Evolutionary conservation across 2,113 vertebrate genomes (phyloP), one percentile per base, ranked within the genome.

Genomic region (Pyxicephalus adspersus): DNA sequence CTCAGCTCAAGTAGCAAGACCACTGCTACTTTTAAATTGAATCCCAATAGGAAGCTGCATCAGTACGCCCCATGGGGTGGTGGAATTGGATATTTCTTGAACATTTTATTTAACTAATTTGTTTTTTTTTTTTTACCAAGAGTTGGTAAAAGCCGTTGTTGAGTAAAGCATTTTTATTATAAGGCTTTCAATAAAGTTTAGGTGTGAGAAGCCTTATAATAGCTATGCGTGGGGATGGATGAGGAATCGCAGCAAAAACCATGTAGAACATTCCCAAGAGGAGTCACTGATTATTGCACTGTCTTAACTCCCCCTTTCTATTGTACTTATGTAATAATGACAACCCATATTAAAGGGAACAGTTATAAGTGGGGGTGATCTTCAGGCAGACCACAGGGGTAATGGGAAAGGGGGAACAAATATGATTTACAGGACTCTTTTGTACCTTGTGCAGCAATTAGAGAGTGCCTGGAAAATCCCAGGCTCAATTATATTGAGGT

Each of bases 141-240:
- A 28, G 45, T 54, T 65, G 11, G n/a, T n/a, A 18, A 64, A 26
- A 60, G 22, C n/a, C 3, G 29, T 17, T 29, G 45, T 51, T 80
- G 38, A 81, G 29, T 81, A 74, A 74, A 65, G 58, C 55, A 45
- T 60, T 64, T 63, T 25, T 73, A 81, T 81, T 65, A 65, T 55
- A 57, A 45, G 61, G 28, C 6, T 31, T 58, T 54, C 58, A 51
- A 45, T 29, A 23, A 18, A 57, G 70, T 34, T 31, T 34, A 55
- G 34, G 79, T 23, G 63, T 29, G 38, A 31, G 58, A 26, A 51
- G 50, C 23, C 54, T 52, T 67, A 51, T 64, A 72, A 68, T 58
- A 78, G 50, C 22, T 7, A 34, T 64, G 17, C 20, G 64, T 13
- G 29, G 31, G 18, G 19, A 31, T 25, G 64, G 78, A 19, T 19